These are phyloP conservation scores for Atractosteus spatula DNA, from an alignment of 2,113 vertebrate species.

Conservation along the genomic window DNA sequence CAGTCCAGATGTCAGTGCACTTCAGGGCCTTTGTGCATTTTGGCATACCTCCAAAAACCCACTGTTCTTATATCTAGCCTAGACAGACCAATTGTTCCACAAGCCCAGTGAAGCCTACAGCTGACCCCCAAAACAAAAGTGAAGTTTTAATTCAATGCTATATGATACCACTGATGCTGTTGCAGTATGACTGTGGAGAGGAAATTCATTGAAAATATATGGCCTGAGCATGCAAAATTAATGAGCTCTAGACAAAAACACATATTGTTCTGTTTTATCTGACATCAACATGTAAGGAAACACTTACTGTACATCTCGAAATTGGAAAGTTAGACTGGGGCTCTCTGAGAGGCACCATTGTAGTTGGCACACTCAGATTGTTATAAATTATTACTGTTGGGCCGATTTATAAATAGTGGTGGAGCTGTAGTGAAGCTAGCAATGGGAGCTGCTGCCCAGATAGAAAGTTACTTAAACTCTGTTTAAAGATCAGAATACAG, in stretches of 20 bases:
- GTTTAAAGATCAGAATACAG: constrained; percentile 2
- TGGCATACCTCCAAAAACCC: background rate
- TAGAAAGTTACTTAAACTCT: background rate
- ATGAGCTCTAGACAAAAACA: constrained; percentile 33
- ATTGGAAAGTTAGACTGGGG: constrained; percentile 30
- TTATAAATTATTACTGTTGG: constrained; percentile 2
- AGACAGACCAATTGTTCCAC: constrained; percentile 1
- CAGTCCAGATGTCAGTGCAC: no score
- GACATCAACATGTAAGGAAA: constrained; percentile 38
- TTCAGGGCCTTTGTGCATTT: background rate
- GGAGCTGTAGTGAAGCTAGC: constrained; percentile 24
- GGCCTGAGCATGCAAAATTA: constrained; percentile 42
- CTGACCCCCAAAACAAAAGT: background rate
- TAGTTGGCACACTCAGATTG: background rate
- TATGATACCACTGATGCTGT: constrained; percentile 12
- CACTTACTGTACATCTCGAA: constrained; percentile 26
- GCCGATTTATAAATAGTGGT: constrained; percentile 28
- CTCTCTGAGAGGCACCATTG: constrained; percentile 8
- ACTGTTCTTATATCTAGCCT: background rate
- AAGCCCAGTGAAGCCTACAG: background rate
- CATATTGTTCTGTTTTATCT: constrained; percentile 33
- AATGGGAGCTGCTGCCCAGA: background rate
- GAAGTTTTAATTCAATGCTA: constrained; percentile 13
- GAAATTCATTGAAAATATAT: constrained; percentile 25
- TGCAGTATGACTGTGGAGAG: constrained; percentile 9